Evolutionary conservation across 2,888 invertebrate genomes (phyloP), one percentile per base, ranked within the genome.

Genomic region (Agonum fuliginosum): DNA sequence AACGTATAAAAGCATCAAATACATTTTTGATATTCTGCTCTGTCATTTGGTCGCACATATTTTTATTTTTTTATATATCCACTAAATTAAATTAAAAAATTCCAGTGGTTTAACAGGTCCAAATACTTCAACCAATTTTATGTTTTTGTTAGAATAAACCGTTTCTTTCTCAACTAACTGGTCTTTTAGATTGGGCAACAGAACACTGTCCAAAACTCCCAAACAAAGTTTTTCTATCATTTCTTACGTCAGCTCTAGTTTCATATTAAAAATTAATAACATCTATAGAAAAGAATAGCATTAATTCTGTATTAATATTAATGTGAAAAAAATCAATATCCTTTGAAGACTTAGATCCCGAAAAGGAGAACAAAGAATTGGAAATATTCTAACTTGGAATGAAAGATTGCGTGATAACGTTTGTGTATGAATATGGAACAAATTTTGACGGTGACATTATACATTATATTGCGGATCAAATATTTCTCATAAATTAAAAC

Each of bases 141-240:
- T 14, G 30, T 65, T 65, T 65, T 65, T 65, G 34, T 65, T 65
- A 34, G 34, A 34, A 54, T 19, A 27, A 62, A 62, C 30, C 30
- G 65, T 65, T 34, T 65, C 30, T 54, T 65, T 65, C 34, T 6
- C 34, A 37, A 19, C 65, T 65, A 65, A 34, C 65, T 65, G 65
- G 65, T 34, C 34, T 19, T n/a, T n/a, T 24, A 3, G 54, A 54
- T 54, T 54, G 54, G 54, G 54, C 54, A 54, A 54, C 54, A 22
- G 54, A n/a, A 4, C 54, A 19, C 37, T 37, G 3, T 37, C 12
- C 22, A 54, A 22, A 22, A n/a, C 54, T 54, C 10, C 1, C 12
- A 22, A 22, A 54, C 12, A 22, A 22, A 54, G 22, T 54, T 54
- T 54, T 54, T 54, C 48, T 54, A 12, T n/a, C 12, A 54, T n/a